Evolutionary conservation across 2,113 vertebrate species (phyloP).

Genomic region (Scomber japonicus): DNA sequence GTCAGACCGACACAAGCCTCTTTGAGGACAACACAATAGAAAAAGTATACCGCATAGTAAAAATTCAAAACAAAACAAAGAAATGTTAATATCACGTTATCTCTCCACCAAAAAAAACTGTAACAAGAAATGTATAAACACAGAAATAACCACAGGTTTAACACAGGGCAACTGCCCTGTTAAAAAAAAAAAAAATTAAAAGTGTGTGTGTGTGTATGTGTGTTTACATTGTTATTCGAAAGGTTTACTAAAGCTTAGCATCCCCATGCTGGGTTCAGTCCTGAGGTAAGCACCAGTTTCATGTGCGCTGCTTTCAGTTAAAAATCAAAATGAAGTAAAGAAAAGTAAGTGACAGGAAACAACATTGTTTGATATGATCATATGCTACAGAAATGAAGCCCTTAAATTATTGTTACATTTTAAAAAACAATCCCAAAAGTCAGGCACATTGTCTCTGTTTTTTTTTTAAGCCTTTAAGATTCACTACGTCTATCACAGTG

Average conservation of each 20-base stretch:
- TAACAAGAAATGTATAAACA: slow-evolving; percentile 76
- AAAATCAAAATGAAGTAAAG: slow-evolving; percentile 57
- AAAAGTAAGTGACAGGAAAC: slow-evolving; percentile 69
- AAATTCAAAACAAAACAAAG: slow-evolving; percentile 60
- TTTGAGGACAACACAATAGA: slow-evolving; percentile 69
- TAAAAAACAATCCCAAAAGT: slow-evolving; percentile 45
- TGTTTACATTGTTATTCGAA: slow-evolving; percentile 49
- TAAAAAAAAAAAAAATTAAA: slow-evolving; percentile 35
- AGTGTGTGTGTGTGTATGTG: slow-evolving; percentile 38
- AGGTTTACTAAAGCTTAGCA: slow-evolving; percentile 77
- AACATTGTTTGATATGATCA: slow-evolving; percentile 78
- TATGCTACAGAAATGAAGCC: slow-evolving; percentile 81
- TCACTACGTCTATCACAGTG: slow-evolving; percentile 85
- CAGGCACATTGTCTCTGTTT: slow-evolving; percentile 70
- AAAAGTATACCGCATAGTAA: slow-evolving; percentile 71
- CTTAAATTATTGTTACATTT: slow-evolving; percentile 71
- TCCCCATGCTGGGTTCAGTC: slow-evolving; percentile 83
- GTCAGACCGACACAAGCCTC: slow-evolving; percentile 64
- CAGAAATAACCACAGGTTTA: slow-evolving; percentile 84
- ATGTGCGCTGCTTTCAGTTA: slow-evolving; percentile 77
- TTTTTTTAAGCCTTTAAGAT: slow-evolving; percentile 70
- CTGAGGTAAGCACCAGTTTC: slow-evolving; percentile 87
- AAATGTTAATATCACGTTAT: slow-evolving; percentile 76
- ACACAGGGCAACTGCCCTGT: slow-evolving; percentile 71
- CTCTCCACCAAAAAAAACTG: slow-evolving; percentile 60